A percentile compares a stretch with the other conserved stretches of the same genome.
Evolutionary conservation across 2,113 vertebrate species (phyloP).

Genomic region (Axis porcinus): DNA sequence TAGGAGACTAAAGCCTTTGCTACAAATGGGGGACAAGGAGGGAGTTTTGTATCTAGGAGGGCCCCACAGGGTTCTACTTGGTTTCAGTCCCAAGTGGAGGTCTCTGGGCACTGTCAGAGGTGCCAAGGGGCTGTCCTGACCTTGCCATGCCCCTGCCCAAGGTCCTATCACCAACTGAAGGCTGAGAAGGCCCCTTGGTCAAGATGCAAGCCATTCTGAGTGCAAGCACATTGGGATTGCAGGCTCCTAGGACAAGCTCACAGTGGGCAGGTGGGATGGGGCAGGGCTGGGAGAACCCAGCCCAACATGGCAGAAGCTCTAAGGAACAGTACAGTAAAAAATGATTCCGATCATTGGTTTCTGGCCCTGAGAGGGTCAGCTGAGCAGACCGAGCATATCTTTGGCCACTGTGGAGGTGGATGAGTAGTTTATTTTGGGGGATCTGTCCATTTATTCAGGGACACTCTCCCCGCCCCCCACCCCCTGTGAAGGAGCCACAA

Average conservation of each 20-base stretch:
- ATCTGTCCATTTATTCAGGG: too few species aligned
- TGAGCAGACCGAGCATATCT: background rate
- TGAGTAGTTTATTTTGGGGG: background rate
- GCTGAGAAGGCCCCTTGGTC: background rate
- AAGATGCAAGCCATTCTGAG: background rate
- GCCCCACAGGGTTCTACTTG: background rate
- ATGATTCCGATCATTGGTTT: background rate
- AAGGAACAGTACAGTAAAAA: background rate
- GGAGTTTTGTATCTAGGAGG: background rate
- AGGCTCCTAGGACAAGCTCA: background rate
- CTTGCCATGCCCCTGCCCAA: background rate
- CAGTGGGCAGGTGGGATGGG: background rate
- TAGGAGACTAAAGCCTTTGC: background rate
- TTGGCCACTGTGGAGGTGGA: background rate
- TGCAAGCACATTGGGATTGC: fast-evolving
- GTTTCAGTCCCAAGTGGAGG: background rate
- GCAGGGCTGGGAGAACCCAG: background rate
- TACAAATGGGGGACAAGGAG: background rate
- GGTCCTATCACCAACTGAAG: background rate
- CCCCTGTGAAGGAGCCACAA: background rate
- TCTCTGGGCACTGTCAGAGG: background rate
- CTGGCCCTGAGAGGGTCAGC: background rate
- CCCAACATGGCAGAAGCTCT: fast-evolving
- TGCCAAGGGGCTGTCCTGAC: background rate
- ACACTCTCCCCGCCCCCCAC: fast-evolving